A percentile compares a stretch with the other conserved stretches of the same genome.
These are phyloP conservation scores for Porites lobata DNA, from an alignment of 92 coral and sea anemone genomes.

Conservation along the genomic window DNA sequence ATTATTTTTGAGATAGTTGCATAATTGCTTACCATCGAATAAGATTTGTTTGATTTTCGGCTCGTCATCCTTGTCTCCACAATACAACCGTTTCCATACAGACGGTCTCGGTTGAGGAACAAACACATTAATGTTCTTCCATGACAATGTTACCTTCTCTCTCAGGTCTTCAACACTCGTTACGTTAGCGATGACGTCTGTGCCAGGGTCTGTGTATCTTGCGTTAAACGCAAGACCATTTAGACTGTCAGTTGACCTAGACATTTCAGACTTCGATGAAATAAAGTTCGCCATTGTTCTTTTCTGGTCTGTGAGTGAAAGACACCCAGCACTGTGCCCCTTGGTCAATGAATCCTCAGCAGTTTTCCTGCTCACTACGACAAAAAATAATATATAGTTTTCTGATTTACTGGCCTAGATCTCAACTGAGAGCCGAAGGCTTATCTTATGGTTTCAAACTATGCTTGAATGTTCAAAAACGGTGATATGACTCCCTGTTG, in stretches of 20 bases:
- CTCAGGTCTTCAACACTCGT: slow-evolving; percentile 64
- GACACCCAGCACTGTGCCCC: neutral
- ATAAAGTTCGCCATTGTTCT: slow-evolving; percentile 6
- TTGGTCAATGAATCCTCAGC: no score
- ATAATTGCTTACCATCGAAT: slow-evolving; percentile 77
- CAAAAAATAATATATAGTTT: no score
- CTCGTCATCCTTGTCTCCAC: slow-evolving; percentile 54
- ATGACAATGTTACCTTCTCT: slow-evolving; percentile 74
- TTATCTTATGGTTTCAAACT: no score
- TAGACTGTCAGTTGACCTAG: slow-evolving; percentile 23
- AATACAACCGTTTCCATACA: slow-evolving; percentile 76
- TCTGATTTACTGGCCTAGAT: no score
- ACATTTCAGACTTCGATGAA: neutral
- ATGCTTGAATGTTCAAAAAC: no score
- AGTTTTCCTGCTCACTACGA: no score
- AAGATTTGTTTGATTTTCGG: slow-evolving; percentile 86
- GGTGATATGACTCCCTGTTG: no score
- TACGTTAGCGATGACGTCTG: slow-evolving; percentile 70
- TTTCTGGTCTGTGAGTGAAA: slow-evolving; percentile 39
- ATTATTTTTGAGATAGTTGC: neutral
- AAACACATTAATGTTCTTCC: slow-evolving; percentile 92
- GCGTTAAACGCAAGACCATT: slow-evolving; percentile 29
- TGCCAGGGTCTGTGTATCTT: slow-evolving; percentile 44
- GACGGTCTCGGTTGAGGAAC: slow-evolving; percentile 73
- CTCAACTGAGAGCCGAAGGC: no score